Percentiles rank a stretch among this genome's conserved stretches.
Evolutionary conservation across 2,113 vertebrate genomes (phyloP).

Genomic region (Stigmatopora argus): DNA sequence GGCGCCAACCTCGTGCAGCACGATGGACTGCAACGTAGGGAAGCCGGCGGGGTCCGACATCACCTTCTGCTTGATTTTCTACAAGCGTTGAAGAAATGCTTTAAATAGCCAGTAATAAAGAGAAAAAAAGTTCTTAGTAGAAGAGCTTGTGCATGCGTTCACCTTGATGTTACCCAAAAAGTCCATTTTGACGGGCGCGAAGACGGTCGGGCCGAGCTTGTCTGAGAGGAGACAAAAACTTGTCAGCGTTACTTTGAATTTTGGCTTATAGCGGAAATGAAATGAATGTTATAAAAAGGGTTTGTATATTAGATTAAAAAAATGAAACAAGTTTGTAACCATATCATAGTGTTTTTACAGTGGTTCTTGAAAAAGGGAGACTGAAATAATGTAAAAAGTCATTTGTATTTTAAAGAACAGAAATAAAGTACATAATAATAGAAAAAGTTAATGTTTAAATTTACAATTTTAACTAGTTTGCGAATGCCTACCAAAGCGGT

Average conservation of each 20-base stretch:
- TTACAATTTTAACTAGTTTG: no score
- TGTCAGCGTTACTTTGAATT: slow-evolving; percentile 29
- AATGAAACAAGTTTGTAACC: neutral
- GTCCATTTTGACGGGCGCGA: slow-evolving; percentile 99
- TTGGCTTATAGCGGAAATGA: slow-evolving; percentile 1
- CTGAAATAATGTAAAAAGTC: slow-evolving; percentile 4
- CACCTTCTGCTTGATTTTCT: slow-evolving; percentile 96
- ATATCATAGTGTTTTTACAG: no score
- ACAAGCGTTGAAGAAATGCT: neutral
- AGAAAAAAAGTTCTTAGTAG: neutral
- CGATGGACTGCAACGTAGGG: slow-evolving; percentile 90
- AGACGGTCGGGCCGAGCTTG: slow-evolving; percentile 94
- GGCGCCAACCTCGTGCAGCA: slow-evolving; percentile 81
- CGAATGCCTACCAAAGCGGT: no score
- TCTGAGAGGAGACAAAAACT: slow-evolving; percentile 75
- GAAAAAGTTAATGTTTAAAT: no score
- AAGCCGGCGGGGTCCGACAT: slow-evolving; percentile 82
- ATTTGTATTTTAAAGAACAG: neutral
- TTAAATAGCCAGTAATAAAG: neutral
- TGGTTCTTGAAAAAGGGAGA: no score
- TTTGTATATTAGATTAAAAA: neutral
- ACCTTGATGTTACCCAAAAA: slow-evolving; percentile 99
- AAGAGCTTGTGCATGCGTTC: slow-evolving; percentile 23
- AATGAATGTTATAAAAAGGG: neutral
- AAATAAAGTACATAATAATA: no score